These are phyloP conservation scores for Anguilla rostrata DNA, from an alignment of 2,113 vertebrate species.

Conservation along the genomic window DNA sequence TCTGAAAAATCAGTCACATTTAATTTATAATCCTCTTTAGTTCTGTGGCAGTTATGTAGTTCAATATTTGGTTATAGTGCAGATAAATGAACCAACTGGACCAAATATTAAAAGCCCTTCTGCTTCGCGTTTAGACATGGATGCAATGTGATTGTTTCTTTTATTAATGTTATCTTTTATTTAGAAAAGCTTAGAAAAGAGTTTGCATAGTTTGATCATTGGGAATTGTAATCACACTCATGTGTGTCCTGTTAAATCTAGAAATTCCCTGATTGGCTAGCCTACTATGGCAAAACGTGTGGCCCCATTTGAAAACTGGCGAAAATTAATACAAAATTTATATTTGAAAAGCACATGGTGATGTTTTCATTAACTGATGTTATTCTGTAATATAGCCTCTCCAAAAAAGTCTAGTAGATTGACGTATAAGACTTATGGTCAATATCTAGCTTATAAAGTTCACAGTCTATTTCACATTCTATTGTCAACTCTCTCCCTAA, in stretches of 20 bases:
- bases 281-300: not conserved
- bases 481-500: not conserved
- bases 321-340: too few species aligned
- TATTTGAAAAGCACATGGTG: not conserved
- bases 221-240: not conserved
- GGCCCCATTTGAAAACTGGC: not conserved
- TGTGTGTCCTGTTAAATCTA: not conserved
- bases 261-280: not conserved
- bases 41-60: not conserved
- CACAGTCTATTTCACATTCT: not conserved
- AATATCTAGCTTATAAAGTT: not conserved
- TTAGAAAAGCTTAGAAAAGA: not conserved
- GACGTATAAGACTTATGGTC: not conserved
- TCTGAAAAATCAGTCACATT: not conserved
- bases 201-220: not conserved
- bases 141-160: not conserved
- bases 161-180: not conserved
- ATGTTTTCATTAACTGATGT: not conserved
- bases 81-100: constrained; percentile 8
- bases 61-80: not conserved
- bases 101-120: constrained; percentile 9
- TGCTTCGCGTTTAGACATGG: not conserved
- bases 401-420: too few species aligned
- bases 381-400: too few species aligned
- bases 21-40: constrained; percentile 27